Base-by-base conservation (phyloP, 2,113 vertebrate species). In the Myodes glareolus region DNA sequence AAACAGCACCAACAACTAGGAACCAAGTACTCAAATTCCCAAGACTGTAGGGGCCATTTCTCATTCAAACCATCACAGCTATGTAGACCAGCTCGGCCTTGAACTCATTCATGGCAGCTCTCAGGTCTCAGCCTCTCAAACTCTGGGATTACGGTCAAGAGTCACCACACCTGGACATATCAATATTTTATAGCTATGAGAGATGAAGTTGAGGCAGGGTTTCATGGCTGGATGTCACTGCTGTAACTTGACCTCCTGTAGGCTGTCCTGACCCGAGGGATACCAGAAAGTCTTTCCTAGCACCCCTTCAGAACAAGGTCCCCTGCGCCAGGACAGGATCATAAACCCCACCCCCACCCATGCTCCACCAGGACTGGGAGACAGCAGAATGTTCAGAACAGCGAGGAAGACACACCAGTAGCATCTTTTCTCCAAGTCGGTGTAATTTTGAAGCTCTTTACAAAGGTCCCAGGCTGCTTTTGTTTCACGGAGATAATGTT, bases 171-270 rank as follows among this genome's bases (percentile, higher is more conserved):
- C 11, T 42, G 33, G 31, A 5, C 13, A 36, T 25, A 52, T 4
- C 12, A 65, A 23, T 61, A 45, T 76, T 36, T 75, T 27, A 19
- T 5, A 33, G 0, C 10, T 7, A 0, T 0, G 14, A 73, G 36
- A 58, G 19, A 1, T 36, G 2, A 7, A 14, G 31, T 16, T 2
- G 50, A n/a, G 61, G 25, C 8, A 23, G 3, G 21, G 0, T 8
- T 36, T n/a, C 0, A 2, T 31, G 11, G 21, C 0, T 4, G 13
- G 90, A 3, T 4, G 8, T 1, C 4, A 65, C 39, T 9, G 31
- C 0, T 8, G 17, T 50, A 9, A 23, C 2, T 63, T 36, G 10
- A 23, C 67, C 19, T 65, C 9, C 0, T 39, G 11, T 0, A 3
- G 36, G 19, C 36, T 3, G 0, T 7, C 31, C 39, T 45, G 61